Conservation (phyloP, 2,888 invertebrate species). For the Habroteleia sp. region DNA sequence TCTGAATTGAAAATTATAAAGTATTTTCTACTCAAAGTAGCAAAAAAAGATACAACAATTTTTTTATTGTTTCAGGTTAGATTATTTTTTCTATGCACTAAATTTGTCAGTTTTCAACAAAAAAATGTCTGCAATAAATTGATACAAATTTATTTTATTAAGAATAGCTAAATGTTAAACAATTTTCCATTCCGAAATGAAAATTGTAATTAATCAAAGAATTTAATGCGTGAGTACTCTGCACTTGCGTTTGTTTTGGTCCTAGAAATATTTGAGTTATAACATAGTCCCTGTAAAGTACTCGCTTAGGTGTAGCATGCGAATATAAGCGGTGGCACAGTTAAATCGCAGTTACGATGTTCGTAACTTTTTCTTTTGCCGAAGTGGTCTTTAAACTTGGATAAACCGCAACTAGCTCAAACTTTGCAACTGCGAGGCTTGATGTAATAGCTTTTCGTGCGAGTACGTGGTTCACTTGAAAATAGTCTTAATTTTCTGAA, state of each 20-base stretch:
- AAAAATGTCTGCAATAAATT: no score
- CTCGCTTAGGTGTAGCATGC: slow-evolving; percentile 18
- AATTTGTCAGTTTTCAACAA: no score
- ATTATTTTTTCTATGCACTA: no score
- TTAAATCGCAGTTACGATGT: slow-evolving; percentile 66
- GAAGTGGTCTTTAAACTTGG: slow-evolving; percentile 71
- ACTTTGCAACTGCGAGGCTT: slow-evolving; percentile 61
- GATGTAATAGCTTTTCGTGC: slow-evolving; percentile 55
- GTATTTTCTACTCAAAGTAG: no score
- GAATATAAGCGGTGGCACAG: slow-evolving; percentile 54
- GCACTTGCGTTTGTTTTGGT: slow-evolving; percentile 26
- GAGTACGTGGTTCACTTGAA: slow-evolving; percentile 56
- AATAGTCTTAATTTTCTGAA: slow-evolving; percentile 51
- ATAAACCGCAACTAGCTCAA: slow-evolving; percentile 70
- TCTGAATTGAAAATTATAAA: no score
- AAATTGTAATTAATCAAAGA: slow-evolving; percentile 36
- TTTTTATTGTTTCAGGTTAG: no score
- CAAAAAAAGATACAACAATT: no score
- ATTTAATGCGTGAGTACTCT: slow-evolving; percentile 17
- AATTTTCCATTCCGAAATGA: slow-evolving; percentile 11
- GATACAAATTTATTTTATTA: no score
- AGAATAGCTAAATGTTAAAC: no score
- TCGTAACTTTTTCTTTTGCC: slow-evolving; percentile 65
- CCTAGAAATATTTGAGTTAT: slow-evolving; percentile 43
- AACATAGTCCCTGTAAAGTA: slow-evolving; percentile 42